These are phyloP conservation scores for Seriola dumerili DNA, from an alignment of 2,113 vertebrate species.

Conservation along the genomic window DNA sequence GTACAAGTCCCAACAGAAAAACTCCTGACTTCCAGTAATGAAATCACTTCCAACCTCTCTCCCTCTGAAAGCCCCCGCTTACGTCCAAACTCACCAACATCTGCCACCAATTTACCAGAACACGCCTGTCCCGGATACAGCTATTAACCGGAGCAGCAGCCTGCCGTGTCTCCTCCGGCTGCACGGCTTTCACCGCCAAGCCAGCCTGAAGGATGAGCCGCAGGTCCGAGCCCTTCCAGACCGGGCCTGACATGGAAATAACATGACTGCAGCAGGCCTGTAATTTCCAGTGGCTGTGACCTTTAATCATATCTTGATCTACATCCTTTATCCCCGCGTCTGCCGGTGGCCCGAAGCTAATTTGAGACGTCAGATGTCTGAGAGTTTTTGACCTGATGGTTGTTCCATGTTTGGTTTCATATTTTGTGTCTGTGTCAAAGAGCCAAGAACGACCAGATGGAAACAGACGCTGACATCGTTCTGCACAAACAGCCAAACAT, in stretches of 20 bases:
- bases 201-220: constrained; percentile 38
- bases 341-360: constrained; percentile 38
- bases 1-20: background rate
- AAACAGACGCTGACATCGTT: background rate
- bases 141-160: constrained; percentile 39
- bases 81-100: constrained; percentile 53
- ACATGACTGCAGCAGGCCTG: constrained; percentile 48
- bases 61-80: background rate
- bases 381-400: constrained; percentile 29
- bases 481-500: background rate
- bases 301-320: constrained; percentile 69
- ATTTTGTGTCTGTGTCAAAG: constrained; percentile 23
- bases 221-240: constrained; percentile 46
- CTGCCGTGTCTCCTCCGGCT: constrained; percentile 19
- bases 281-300: constrained; percentile 53
- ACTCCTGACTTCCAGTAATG: background rate
- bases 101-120: constrained; percentile 65
- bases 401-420: constrained; percentile 7
- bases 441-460: background rate
- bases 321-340: constrained; percentile 33
- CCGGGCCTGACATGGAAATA: constrained; percentile 43
- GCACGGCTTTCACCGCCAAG: constrained; percentile 37
- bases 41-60: background rate
- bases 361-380: constrained; percentile 51
- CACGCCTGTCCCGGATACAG: constrained; percentile 22